Evolutionary conservation across 1,140 invertebrate genomes (phyloP).

Genomic region (Drosophila micromelanica): DNA sequence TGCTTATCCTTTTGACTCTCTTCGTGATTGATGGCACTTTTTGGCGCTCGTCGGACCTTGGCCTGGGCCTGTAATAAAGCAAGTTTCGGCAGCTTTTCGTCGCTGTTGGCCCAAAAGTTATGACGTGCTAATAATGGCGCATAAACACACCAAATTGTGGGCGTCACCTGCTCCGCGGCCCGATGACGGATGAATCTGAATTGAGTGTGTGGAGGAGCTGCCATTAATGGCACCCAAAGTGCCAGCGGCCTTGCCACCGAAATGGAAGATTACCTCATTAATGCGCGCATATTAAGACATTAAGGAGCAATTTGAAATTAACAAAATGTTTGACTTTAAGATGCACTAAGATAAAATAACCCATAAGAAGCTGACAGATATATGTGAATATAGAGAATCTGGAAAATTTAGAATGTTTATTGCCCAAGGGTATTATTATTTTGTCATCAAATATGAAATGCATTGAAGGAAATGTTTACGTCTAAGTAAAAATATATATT

Average conservation of each 20-base stretch:
- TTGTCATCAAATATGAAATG: too few relatives aligned
- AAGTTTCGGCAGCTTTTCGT: slow-evolving; percentile 41
- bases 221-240: slow-evolving; percentile 28
- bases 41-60: slow-evolving; percentile 16
- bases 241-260: slow-evolving; percentile 32
- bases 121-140: slow-evolving; percentile 69
- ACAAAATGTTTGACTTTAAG: too few relatives aligned
- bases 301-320: too few relatives aligned
- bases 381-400: too few relatives aligned
- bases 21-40: slow-evolving; percentile 56
- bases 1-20: slow-evolving; percentile 46
- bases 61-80: slow-evolving; percentile 16
- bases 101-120: slow-evolving; percentile 38
- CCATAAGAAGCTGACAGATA: too few relatives aligned
- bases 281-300: background rate
- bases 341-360: too few relatives aligned
- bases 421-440: too few relatives aligned
- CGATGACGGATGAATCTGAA: slow-evolving; percentile 29
- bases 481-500: too few relatives aligned
- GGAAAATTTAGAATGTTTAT: too few relatives aligned
- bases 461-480: too few relatives aligned
- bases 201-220: slow-evolving; percentile 11
- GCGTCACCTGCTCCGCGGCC: slow-evolving; percentile 37
- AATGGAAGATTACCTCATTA: slow-evolving; percentile 29
- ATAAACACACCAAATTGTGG: slow-evolving; percentile 53